Conservation (phyloP, 2,888 invertebrate genomes). For the Epistrophe eligans region DNA sequence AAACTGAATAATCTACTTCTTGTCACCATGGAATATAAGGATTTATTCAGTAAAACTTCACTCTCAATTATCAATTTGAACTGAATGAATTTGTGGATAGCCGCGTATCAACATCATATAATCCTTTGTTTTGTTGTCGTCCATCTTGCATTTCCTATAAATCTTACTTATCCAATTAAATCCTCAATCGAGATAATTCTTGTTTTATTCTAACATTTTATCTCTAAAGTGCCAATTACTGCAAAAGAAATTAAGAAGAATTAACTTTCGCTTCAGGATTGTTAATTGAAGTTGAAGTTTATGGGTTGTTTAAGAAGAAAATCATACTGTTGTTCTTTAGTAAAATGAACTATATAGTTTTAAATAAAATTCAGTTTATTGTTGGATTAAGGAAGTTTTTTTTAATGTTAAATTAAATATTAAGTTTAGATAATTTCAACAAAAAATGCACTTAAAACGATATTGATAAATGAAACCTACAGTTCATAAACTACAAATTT, state of each 20-base stretch:
- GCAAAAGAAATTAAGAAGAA: slow-evolving; percentile 16
- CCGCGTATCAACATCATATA: background rate
- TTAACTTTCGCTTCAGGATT: slow-evolving; percentile 11
- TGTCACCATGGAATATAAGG: background rate
- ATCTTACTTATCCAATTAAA: background rate
- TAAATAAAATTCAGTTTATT: background rate
- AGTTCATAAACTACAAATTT: too few species aligned
- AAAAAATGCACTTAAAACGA: too few species aligned
- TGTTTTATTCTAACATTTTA: slow-evolving; percentile 3
- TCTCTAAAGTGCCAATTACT: slow-evolving; percentile 27
- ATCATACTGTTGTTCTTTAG: background rate
- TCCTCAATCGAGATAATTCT: slow-evolving; percentile 14
- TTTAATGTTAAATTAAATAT: too few species aligned
- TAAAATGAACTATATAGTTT: background rate
- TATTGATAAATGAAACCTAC: too few species aligned
- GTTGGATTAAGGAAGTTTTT: too few species aligned
- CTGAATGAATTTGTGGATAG: background rate
- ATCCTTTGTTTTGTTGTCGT: background rate
- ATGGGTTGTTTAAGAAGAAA: background rate
- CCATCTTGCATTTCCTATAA: slow-evolving; percentile 9
- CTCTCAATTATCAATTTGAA: background rate
- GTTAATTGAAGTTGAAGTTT: background rate
- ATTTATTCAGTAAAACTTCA: background rate
- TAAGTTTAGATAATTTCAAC: too few species aligned
- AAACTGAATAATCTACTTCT: background rate